Evolutionary conservation across 1,140 invertebrate species (phyloP), one percentile per base, ranked within the genome.

Genomic region (Hestina assimilis): DNA sequence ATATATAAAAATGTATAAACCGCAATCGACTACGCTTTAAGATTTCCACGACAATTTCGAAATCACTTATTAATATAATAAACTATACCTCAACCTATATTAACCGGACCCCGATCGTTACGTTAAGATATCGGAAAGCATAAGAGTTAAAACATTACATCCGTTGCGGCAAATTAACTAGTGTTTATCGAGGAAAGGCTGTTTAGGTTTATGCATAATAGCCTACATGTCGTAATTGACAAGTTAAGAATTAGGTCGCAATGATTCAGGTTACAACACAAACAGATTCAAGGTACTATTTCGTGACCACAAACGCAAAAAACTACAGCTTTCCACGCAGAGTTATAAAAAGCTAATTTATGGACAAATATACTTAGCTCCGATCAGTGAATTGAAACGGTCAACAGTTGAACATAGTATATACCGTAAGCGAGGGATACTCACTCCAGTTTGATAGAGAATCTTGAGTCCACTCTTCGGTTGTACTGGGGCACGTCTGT

Each of bases 361-460:
- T 35, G 26, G 9, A 4, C 1, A 29, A 15, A 7, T 17, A 5
- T 23, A 24, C 2, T 42, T 23, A 12, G 20, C 6, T 12, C 40
- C 4, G 8, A 21, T 42, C 23, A 17, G 40, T 47, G 2, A 31
- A 23, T n/a, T 4, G 7, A 1, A 33, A 9, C 9, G 28, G 28
- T 21, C 28, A 6, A 21, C n/a, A 9, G 28, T n/a, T n/a, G n/a
- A n/a, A n/a, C n/a, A n/a, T n/a, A 5, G 1, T 15, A 17, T 31
- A 12, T 5, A 33, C 17, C 11, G 14, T 11, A 20, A 14, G 19
- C 15, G 54, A 14, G 19, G 24, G 54, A 41, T 63, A 84, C 85
- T 88, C 65, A 88, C 85, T 71, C 85, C 85, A 26, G 69, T 83
- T 60, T 88, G 85, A 48, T 86, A 88, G 20, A 88, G 62, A 52